A percentile compares a stretch with the other conserved stretches of the same genome.
Conservation (phyloP, 2,797 vertebrate genomes). For the Urosaurus nigricauda region DNA sequence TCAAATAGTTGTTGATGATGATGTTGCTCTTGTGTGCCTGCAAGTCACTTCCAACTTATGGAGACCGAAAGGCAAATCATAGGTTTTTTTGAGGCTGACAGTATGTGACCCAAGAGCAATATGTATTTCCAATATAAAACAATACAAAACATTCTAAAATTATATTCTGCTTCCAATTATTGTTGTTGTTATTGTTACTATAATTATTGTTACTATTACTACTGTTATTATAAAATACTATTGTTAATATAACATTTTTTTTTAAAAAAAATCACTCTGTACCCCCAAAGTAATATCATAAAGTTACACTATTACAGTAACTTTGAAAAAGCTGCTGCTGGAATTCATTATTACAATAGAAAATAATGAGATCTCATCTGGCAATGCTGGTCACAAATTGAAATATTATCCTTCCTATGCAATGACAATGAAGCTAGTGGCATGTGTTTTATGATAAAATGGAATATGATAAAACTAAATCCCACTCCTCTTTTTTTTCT, state of each 20-base stretch:
- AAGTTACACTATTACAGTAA: neutral
- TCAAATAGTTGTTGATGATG: neutral
- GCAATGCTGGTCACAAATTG: conserved; percentile 20
- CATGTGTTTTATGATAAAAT: conserved; percentile 12
- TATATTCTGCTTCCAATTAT: neutral
- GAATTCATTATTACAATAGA: neutral
- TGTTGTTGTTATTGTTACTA: neutral
- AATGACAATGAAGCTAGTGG: neutral
- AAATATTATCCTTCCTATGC: conserved; percentile 4
- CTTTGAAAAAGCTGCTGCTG: neutral
- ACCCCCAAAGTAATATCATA: neutral
- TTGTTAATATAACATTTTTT: neutral
- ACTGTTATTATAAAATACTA: neutral
- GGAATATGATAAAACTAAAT: conserved; percentile 21
- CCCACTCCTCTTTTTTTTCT: neutral
- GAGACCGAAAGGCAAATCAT: too few relatives aligned
- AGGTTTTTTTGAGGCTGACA: too few relatives aligned
- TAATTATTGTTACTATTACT: neutral
- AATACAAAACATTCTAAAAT: neutral
- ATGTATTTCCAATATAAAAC: neutral
- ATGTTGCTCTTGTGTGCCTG: too few relatives aligned
- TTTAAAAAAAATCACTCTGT: neutral
- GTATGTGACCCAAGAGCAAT: too few relatives aligned
- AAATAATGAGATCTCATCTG: neutral
- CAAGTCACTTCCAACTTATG: too few relatives aligned